A percentile compares a stretch with the other conserved stretches of the same genome.
phyloP scores from a whole-genome alignment of 2,113 vertebrate genomes.

The Phrynosoma platyrhinos region DNA sequence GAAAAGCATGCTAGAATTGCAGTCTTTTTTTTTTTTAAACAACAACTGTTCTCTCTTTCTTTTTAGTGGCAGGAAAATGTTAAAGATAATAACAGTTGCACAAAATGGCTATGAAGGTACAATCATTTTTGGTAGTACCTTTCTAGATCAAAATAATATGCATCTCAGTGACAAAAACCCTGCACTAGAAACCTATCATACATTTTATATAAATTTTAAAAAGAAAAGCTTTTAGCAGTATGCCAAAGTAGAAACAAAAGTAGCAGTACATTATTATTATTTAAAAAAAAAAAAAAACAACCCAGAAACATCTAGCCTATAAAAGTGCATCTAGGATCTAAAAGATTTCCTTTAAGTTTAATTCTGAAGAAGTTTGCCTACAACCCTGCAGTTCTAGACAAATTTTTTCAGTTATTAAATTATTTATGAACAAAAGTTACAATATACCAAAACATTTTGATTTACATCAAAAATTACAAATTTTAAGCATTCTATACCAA shows the following conservation, averaged over 20 bases:
- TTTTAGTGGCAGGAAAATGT: not conserved
- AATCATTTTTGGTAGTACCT: constrained; percentile 6
- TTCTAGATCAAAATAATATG: constrained; percentile 20
- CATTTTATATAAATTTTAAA: not conserved
- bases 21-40: not conserved
- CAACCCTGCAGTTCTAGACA: not conserved
- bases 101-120: not conserved
- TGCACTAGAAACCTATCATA: not conserved
- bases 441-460: not conserved
- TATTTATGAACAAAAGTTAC: not conserved
- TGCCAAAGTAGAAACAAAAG: not conserved
- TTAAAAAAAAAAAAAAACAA: not conserved
- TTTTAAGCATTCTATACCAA: not conserved
- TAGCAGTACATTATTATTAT: not conserved
- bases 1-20: not conserved
- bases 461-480: not conserved
- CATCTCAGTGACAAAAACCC: not conserved
- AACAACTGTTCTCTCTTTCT: not conserved
- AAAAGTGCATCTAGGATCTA: not conserved
- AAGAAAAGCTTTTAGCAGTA: not conserved
- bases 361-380: not conserved
- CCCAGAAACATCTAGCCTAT: not conserved
- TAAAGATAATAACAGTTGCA: not conserved
- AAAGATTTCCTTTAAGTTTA: not conserved
- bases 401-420: not conserved